phyloP scores from a whole-genome alignment of 2,113 vertebrate genomes.

The Nerophis ophidion region DNA sequence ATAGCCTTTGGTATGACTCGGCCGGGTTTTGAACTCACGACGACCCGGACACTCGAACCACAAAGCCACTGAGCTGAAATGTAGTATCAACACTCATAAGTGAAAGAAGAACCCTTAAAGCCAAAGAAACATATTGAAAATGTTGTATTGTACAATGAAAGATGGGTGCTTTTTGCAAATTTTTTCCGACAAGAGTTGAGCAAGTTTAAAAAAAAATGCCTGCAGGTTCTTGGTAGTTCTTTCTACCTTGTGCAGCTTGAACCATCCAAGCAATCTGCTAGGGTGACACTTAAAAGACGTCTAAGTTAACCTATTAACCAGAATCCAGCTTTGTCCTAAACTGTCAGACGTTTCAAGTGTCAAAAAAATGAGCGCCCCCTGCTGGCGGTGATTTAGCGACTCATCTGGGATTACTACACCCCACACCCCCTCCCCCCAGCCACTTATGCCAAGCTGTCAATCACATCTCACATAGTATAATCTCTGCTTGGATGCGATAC shows the following conservation, averaged over 20 bases:
- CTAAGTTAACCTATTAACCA: slow-evolving; percentile 51
- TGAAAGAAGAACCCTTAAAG: slow-evolving; percentile 4
- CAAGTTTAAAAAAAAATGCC: slow-evolving; percentile 40
- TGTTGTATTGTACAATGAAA: slow-evolving; percentile 4
- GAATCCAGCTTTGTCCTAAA: slow-evolving; percentile 23
- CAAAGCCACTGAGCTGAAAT: slow-evolving; percentile 1
- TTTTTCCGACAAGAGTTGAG: slow-evolving; percentile 28
- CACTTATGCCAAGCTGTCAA: slow-evolving; percentile 28
- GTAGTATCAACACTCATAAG: slow-evolving; percentile 20
- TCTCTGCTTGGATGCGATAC: slow-evolving; percentile 38
- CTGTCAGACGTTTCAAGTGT: slow-evolving; percentile 45
- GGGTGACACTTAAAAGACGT: slow-evolving; percentile 55
- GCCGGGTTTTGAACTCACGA: no score
- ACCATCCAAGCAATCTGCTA: slow-evolving; percentile 48
- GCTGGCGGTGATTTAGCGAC: slow-evolving; percentile 35
- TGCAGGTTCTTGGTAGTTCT: slow-evolving; percentile 16
- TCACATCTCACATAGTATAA: slow-evolving; percentile 32
- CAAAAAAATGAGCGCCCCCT: slow-evolving; percentile 62
- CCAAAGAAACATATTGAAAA: slow-evolving; percentile 20
- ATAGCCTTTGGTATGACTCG: no score
- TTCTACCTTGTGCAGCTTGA: slow-evolving; percentile 14
- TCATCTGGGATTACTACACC: slow-evolving; percentile 36
- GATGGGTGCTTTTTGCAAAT: slow-evolving; percentile 20
- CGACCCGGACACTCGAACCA: background rate
- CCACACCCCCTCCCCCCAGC: slow-evolving; percentile 11